Evolutionary conservation across 2,888 invertebrate species (phyloP).

Genomic region (Drosophila pseudotalamancana): DNA sequence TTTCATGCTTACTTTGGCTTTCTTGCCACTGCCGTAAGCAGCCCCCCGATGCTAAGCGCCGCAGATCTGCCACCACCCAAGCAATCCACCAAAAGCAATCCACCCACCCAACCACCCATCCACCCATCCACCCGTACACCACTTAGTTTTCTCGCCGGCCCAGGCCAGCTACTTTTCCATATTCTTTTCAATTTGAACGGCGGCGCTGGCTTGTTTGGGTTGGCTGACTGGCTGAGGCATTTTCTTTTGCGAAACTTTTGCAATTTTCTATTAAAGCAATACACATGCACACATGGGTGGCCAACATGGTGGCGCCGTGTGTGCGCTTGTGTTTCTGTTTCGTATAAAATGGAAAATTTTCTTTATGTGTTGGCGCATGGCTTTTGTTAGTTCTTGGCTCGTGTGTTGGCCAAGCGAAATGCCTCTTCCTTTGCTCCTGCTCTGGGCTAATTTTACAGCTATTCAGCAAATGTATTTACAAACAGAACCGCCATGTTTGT

Average conservation of each 20-base stretch:
- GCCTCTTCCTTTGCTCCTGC: slow-evolving; percentile 15
- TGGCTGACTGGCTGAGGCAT: slow-evolving; percentile 73
- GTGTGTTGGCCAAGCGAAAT: slow-evolving; percentile 49
- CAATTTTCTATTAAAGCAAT: slow-evolving; percentile 81
- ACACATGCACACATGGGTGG: slow-evolving; percentile 65
- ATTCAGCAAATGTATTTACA: slow-evolving; percentile 77
- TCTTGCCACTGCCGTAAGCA: slow-evolving; percentile 57
- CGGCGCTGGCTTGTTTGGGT: slow-evolving; percentile 60
- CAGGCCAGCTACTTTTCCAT: slow-evolving; percentile 75
- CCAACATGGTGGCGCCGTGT: slow-evolving; percentile 24
- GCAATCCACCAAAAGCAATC: slow-evolving; percentile 9
- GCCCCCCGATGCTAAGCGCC: slow-evolving; percentile 30
- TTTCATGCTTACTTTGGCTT: slow-evolving; percentile 77
- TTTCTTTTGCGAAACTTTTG: slow-evolving; percentile 80
- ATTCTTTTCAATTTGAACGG: slow-evolving; percentile 79
- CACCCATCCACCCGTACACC: slow-evolving; percentile 20
- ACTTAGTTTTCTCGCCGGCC: slow-evolving; percentile 43
- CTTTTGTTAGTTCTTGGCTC: slow-evolving; percentile 68
- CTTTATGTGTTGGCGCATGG: slow-evolving; percentile 72
- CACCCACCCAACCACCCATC: background rate
- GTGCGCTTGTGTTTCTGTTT: slow-evolving; percentile 50
- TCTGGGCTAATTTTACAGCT: slow-evolving; percentile 57
- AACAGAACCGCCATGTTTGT: slow-evolving; percentile 70
- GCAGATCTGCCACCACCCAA: slow-evolving; percentile 38
- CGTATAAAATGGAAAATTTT: slow-evolving; percentile 76